Evolutionary conservation across 2,888 invertebrate species (phyloP).

Genomic region (Dicycla oo): DNA sequence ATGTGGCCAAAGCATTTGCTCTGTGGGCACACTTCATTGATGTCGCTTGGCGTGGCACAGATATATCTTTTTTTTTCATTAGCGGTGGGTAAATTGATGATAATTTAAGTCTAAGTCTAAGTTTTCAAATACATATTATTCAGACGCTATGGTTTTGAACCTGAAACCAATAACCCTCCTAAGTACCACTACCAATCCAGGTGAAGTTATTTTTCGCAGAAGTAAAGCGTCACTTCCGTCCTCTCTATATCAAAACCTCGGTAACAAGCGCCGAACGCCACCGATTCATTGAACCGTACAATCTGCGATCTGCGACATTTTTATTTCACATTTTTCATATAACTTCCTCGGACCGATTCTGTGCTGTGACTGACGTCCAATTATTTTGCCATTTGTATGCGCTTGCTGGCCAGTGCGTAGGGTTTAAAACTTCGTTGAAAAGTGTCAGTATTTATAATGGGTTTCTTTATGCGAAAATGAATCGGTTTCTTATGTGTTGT

Average conservation of each 20-base stretch:
- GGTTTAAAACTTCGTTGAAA: background rate
- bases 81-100: background rate
- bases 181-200: background rate
- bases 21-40: background rate
- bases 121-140: background rate
- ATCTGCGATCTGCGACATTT: slow-evolving; percentile 54
- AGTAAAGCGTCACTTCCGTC: slow-evolving; percentile 18
- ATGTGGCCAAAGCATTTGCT: no score
- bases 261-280: slow-evolving; percentile 61
- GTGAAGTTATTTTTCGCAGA: background rate
- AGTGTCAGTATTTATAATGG: slow-evolving; percentile 6
- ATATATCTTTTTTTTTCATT: background rate
- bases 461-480: background rate
- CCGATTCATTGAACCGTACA: slow-evolving; percentile 59
- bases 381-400: slow-evolving; percentile 59
- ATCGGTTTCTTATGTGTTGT: background rate
- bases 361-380: slow-evolving; percentile 62
- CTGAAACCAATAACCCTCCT: background rate
- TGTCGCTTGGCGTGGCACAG: background rate
- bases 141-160: background rate
- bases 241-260: slow-evolving; percentile 9
- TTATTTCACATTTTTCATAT: slow-evolving; percentile 62
- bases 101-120: background rate
- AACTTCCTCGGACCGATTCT: slow-evolving; percentile 42
- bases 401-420: slow-evolving; percentile 10